Conservation (phyloP, 2,888 invertebrate genomes). For the Epinotia demarniana region DNA sequence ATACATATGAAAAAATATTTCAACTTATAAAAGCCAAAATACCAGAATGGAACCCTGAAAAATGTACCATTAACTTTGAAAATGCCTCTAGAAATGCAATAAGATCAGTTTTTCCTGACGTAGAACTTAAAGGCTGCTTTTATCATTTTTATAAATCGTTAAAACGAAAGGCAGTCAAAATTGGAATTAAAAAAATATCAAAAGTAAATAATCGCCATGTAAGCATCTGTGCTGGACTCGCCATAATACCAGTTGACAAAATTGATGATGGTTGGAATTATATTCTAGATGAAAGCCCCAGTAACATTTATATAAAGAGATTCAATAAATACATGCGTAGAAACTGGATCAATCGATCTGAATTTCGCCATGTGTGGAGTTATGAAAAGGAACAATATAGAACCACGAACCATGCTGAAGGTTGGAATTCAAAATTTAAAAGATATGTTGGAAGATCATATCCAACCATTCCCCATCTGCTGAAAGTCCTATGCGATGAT, state of each 20-base stretch:
- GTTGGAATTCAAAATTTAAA: conserved; percentile 16
- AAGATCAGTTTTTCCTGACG: too few species aligned
- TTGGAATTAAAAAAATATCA: conserved; percentile 12
- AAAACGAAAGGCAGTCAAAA: neutral
- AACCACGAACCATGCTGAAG: neutral
- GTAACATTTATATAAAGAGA: neutral
- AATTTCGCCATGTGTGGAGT: conserved; percentile 6
- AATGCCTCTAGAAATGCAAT: too few species aligned
- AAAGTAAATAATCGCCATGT: conserved; percentile 10
- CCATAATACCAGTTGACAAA: neutral
- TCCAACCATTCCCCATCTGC: conserved; percentile 16
- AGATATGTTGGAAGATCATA: conserved; percentile 19
- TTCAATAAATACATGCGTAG: conserved; percentile 7
- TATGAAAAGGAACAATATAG: conserved; percentile 3
- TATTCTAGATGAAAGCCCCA: conserved; percentile 1
- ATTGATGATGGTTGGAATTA: neutral
- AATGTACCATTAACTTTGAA: too few species aligned
- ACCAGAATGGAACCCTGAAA: too few species aligned
- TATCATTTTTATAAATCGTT: conserved; percentile 11
- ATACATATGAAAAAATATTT: conserved; percentile 11
- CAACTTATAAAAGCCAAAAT: conserved; percentile 8
- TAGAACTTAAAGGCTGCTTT: conserved; percentile 19
- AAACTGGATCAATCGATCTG: conserved; percentile 7
- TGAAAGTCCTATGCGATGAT: conserved; percentile 1
- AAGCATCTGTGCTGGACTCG: conserved; percentile 3